These are phyloP conservation scores for Peromyscus attwateri DNA, from an alignment of 2,797 vertebrate species.

Conservation along the genomic window DNA sequence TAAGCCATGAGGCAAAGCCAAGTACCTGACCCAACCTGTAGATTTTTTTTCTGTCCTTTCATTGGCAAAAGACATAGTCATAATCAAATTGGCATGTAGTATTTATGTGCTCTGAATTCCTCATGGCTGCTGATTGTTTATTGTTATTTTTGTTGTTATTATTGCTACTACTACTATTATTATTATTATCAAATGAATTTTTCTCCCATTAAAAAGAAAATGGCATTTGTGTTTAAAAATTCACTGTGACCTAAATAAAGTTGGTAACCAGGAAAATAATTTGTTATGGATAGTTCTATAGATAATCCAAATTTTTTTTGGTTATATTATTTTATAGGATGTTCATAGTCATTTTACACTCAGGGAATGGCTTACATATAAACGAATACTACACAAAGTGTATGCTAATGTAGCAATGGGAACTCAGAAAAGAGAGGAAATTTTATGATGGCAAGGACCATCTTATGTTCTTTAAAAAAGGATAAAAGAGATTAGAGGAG, in stretches of 20 bases:
- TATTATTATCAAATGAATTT: background rate
- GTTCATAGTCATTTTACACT: background rate
- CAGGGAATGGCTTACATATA: background rate
- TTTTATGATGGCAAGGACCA: background rate
- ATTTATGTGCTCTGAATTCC: background rate
- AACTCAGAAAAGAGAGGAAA: background rate
- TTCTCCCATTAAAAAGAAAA: background rate
- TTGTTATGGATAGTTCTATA: constrained; percentile 18
- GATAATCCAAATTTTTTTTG: background rate
- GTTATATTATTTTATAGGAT: background rate
- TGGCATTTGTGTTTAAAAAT: background rate
- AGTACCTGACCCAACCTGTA: background rate
- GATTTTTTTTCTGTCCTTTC: background rate
- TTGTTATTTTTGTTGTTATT: background rate
- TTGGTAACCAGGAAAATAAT: background rate
- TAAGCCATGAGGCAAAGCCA: background rate
- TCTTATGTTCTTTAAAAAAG: background rate
- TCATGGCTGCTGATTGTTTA: background rate
- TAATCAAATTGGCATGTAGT: background rate
- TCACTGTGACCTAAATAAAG: background rate
- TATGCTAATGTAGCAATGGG: background rate
- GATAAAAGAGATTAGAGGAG: background rate
- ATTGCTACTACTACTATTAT: background rate
- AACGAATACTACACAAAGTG: background rate
- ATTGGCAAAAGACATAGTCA: background rate